Conservation (phyloP, 2,888 invertebrate genomes). For the Periphyllus acericola region DNA sequence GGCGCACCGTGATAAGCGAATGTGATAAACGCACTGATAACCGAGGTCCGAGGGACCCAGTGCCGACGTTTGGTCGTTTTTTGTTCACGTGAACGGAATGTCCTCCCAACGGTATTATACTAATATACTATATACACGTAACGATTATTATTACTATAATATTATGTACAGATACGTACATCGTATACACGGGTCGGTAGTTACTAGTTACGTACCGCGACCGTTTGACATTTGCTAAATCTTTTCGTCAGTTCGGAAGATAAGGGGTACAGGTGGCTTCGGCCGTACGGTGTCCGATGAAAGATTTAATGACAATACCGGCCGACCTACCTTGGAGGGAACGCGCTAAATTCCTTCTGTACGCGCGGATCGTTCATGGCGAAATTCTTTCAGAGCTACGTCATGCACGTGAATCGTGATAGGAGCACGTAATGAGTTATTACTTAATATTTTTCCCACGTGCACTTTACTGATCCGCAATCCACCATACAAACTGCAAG, state of each 20-base stretch:
- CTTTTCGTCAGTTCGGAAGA: no score
- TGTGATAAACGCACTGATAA: slow-evolving; percentile 32
- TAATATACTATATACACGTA: no score
- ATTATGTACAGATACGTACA: no score
- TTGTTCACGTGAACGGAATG: background rate
- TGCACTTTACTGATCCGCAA: no score
- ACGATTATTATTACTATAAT: no score
- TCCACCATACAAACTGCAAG: background rate
- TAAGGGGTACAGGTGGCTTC: no score
- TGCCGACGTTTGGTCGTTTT: slow-evolving; percentile 45
- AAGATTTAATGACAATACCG: no score
- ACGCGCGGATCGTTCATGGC: background rate
- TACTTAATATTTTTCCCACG: background rate
- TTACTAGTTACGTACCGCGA: no score
- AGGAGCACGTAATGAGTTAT: background rate
- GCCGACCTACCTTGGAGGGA: background rate
- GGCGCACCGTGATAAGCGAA: slow-evolving; percentile 9
- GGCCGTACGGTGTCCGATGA: no score
- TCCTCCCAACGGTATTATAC: no score
- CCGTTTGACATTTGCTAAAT: no score
- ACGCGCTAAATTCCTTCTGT: background rate
- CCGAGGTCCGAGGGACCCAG: slow-evolving; percentile 11
- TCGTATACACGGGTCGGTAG: no score
- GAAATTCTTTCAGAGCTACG: background rate
- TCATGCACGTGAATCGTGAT: background rate